These are phyloP conservation scores for Crenichthys baileyi DNA, from an alignment of 2,797 vertebrate genomes.

Conservation along the genomic window DNA sequence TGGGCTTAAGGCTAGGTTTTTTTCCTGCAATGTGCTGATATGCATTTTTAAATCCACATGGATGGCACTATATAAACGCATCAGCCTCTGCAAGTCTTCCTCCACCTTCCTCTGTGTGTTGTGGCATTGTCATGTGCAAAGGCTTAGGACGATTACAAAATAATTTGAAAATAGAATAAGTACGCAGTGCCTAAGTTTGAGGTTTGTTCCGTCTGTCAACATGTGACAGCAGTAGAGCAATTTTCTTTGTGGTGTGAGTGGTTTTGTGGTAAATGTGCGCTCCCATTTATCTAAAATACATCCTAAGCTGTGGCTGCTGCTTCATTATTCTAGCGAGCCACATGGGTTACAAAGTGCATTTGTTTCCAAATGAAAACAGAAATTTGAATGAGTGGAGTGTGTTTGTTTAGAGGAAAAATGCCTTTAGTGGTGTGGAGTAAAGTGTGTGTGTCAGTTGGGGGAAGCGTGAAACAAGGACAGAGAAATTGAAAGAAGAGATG, in stretches of 20 bases:
- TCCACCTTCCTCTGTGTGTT: slow-evolving; percentile 53
- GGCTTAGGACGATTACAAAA: slow-evolving; percentile 80
- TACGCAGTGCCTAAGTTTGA: slow-evolving; percentile 73
- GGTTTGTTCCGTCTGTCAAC: slow-evolving; percentile 81
- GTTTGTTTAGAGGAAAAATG: slow-evolving; percentile 65
- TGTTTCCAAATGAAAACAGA: slow-evolving; percentile 73
- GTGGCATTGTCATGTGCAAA: slow-evolving; percentile 77
- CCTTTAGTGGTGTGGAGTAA: slow-evolving; percentile 45
- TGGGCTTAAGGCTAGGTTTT: background rate
- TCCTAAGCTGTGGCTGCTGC: slow-evolving; percentile 77
- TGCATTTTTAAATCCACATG: slow-evolving; percentile 7
- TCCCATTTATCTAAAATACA: slow-evolving; percentile 81
- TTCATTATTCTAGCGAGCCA: slow-evolving; percentile 74
- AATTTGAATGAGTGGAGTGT: slow-evolving; percentile 64
- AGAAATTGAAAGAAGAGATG: slow-evolving; percentile 30
- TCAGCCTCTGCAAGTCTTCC: slow-evolving; percentile 36
- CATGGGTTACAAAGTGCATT: slow-evolving; percentile 75
- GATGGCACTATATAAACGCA: slow-evolving; percentile 29
- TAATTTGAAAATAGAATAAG: slow-evolving; percentile 84
- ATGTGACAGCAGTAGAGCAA: slow-evolving; percentile 80
- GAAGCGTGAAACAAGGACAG: slow-evolving; percentile 13
- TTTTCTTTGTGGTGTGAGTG: slow-evolving; percentile 81
- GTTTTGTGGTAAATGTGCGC: slow-evolving; percentile 81
- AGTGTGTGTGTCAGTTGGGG: slow-evolving; percentile 11
- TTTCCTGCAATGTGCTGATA: background rate